phyloP scores from a whole-genome alignment of 2,888 invertebrate genomes.

The Zygothrica quintamaculata region DNA sequence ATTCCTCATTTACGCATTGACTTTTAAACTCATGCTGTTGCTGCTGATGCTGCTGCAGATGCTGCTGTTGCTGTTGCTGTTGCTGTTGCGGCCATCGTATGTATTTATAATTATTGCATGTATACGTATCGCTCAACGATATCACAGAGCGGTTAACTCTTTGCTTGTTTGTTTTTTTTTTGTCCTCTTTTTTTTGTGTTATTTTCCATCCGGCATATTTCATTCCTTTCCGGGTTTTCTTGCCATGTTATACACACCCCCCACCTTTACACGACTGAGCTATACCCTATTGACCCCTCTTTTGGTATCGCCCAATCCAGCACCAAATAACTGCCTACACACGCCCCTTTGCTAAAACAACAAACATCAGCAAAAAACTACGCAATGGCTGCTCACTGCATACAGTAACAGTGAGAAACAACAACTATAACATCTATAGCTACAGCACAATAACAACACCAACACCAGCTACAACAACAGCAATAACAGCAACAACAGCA shows the following conservation, averaged over 20 bases:
- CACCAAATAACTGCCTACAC: slow-evolving; percentile 66
- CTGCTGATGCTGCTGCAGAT: no score
- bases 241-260: neutral
- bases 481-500: slow-evolving; percentile 22
- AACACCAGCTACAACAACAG: slow-evolving; percentile 12
- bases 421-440: slow-evolving; percentile 25
- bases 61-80: no score
- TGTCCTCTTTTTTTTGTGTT: slow-evolving; percentile 8
- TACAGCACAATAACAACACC: slow-evolving; percentile 10
- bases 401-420: slow-evolving; percentile 44
- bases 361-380: slow-evolving; percentile 71
- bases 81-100: no score
- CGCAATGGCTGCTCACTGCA: slow-evolving; percentile 76
- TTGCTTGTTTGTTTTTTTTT: slow-evolving; percentile 12
- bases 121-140: slow-evolving; percentile 6
- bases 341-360: slow-evolving; percentile 75
- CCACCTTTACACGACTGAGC: neutral
- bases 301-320: slow-evolving; percentile 52
- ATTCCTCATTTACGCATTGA: slow-evolving; percentile 52
- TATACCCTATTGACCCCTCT: slow-evolving; percentile 4
- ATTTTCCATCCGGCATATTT: neutral
- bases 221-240: slow-evolving; percentile 8
- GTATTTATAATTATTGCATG: slow-evolving; percentile 32
- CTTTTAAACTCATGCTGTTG: slow-evolving; percentile 22
- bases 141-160: slow-evolving; percentile 26